Evolutionary conservation across 2,888 invertebrate genomes (phyloP), one percentile per base, ranked within the genome.

Genomic region (Drosophila monieri): DNA sequence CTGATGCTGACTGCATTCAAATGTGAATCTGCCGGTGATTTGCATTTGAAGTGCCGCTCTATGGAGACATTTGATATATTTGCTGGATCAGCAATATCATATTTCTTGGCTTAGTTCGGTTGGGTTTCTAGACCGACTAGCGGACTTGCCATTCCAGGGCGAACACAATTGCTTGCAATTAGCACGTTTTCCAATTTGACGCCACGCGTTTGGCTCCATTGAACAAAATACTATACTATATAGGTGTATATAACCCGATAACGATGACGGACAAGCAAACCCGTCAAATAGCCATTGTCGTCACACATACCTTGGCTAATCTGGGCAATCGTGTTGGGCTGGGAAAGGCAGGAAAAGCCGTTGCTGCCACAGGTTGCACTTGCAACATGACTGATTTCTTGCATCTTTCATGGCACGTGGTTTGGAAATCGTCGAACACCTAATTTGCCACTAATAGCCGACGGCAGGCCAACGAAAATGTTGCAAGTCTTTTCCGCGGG

Each of bases 141-240:
- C 25, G 51, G 15, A 23, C 9, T 30, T 3, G 44, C 46, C 21
- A 57, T 62, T 23, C 14, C n/a, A 23, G 54, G 57, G 62, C 44
- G 55, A 15, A 18, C 47, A 41, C 60, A 64, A 61, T 60, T 58
- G 23, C 51, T 25, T 55, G 44, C 59, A 65, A 73, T 76, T 65
- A 72, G 78, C 81, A 81, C 81, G 81, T 83, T 83, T 78, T 72
- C 21, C 46, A 57, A 74, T 70, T 80, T 75, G 66, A 62, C 60
- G 73, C 56, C 69, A 76, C 67, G 55, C 39, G 65, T 53, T 15
- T 12, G 14, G 74, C 78, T 72, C 54, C 62, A 75, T 75, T 68
- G 65, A 77, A 25, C 68, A 51, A 32, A 52, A 32, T 15, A 10
- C 35, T 47, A 46, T 27, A 52, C 25, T 15, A 37, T 46, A 35